phyloP scores from a whole-genome alignment of 2,113 vertebrate genomes.

The Paraplagusia blochii region DNA sequence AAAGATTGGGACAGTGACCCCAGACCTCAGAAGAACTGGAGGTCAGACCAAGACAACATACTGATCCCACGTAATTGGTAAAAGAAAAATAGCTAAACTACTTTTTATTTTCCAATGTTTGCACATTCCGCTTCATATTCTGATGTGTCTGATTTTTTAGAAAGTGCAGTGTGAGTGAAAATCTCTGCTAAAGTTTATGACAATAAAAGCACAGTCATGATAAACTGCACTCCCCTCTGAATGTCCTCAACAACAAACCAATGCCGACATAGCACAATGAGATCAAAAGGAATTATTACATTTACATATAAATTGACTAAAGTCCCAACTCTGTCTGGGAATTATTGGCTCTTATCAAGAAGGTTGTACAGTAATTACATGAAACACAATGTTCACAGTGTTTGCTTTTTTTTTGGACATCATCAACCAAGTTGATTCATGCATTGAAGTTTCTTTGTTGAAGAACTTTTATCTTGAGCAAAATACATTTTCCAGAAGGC shows the following conservation, averaged over 20 bases:
- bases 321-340: slow-evolving; percentile 53
- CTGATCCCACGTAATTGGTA: no score
- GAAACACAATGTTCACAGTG: slow-evolving; percentile 44
- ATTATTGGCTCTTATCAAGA: slow-evolving; percentile 64
- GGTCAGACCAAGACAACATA: no score
- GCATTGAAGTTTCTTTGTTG: not conserved
- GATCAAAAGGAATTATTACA: slow-evolving; percentile 70
- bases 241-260: slow-evolving; percentile 51
- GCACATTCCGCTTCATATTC: slow-evolving; percentile 7
- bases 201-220: slow-evolving; percentile 46
- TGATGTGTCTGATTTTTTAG: slow-evolving; percentile 3
- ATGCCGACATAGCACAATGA: slow-evolving; percentile 64
- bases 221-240: slow-evolving; percentile 40
- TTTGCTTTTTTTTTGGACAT: slow-evolving; percentile 27
- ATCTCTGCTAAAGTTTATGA: slow-evolving; percentile 30
- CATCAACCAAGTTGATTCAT: not conserved
- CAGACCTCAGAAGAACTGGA: no score
- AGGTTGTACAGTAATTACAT: slow-evolving; percentile 42
- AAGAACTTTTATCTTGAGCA: no score
- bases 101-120: not conserved
- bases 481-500: no score
- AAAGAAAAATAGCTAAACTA: no score
- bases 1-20: slow-evolving; percentile 27
- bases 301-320: slow-evolving; percentile 78
- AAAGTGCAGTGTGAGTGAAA: slow-evolving; percentile 15